Conservation (phyloP, 2,888 invertebrate species). For the Eupithecia abbreviata region DNA sequence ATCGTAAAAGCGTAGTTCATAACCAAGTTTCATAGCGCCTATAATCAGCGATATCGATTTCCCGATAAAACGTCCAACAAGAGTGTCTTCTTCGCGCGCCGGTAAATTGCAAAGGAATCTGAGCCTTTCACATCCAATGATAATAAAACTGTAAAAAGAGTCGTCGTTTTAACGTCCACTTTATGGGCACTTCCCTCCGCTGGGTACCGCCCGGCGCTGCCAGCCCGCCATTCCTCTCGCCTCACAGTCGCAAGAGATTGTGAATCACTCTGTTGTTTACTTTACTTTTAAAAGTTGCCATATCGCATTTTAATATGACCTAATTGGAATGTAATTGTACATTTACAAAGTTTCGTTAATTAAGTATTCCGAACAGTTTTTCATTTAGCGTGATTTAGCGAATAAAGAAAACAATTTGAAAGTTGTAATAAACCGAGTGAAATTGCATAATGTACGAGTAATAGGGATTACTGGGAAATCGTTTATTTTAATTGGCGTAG, state of each 20-base stretch:
- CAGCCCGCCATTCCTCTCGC: constrained; percentile 45
- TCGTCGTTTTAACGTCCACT: constrained; percentile 81
- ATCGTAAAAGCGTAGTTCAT: constrained; percentile 73
- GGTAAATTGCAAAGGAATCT: constrained; percentile 80
- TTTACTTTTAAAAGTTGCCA: background rate
- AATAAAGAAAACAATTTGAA: background rate
- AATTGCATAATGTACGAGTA: background rate
- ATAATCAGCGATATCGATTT: constrained; percentile 79
- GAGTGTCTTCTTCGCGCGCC: constrained; percentile 66
- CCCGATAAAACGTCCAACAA: constrained; percentile 75
- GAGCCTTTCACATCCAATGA: constrained; percentile 82
- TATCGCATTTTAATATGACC: background rate
- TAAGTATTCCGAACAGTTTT: background rate
- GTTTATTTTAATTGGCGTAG: constrained; percentile 29
- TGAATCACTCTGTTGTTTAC: background rate
- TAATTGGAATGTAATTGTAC: background rate
- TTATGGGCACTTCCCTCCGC: constrained; percentile 74
- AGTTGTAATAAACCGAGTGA: background rate
- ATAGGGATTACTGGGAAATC: background rate
- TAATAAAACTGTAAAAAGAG: constrained; percentile 84
- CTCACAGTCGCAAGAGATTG: constrained; percentile 23
- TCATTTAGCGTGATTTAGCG: background rate
- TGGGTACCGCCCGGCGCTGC: no score
- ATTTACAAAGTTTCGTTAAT: background rate
- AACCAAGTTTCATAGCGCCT: constrained; percentile 71